Evolutionary conservation across 2,113 vertebrate species (phyloP), one percentile per base, ranked within the genome.

Genomic region (Lagopus muta): DNA sequence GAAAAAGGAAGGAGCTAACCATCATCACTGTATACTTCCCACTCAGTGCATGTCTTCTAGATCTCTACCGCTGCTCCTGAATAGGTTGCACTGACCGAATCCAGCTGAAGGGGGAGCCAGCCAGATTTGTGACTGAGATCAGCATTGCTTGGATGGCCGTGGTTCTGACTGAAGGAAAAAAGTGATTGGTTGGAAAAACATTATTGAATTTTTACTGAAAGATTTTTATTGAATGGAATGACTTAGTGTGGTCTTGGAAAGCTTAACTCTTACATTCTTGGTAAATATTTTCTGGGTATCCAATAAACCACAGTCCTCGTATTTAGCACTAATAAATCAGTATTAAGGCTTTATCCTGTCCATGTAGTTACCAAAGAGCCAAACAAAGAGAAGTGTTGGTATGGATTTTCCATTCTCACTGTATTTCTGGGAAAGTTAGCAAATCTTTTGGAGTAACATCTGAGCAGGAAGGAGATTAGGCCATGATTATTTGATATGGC

Each of bases 1-100:
- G 83, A 84, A 93, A 74, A 82, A 57, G 30, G n/a, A 28, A 90
- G 73, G 30, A 57, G 86, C 40, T 82, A 86, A 62, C 36, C 86
- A 30, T 48, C 34, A 8, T 87, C 40, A 28, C 36, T 62, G 61
- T 73, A 92, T 57, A 8, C 5, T 12, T 89, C 83, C 54, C 19
- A 45, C 40, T 32, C 9, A 27, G 47, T 1, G 1, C 64, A 13
- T 38, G 20, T 50, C 70, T 62, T 61, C 70, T 3, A 0, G 82
- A 86, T 24, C 57, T 58, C 74, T 73, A 36, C 30, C 6, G 2
- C 20, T 7, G 32, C 54, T 82, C 32, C 42, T 73, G 60, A n/a
- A n/a, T 9, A 28, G 80, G 71, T 66, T 24, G 5, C 12, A 64
- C 11, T 76, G 80, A 89, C 21, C 28, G 52, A 79, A 85, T 70